phyloP scores from a whole-genome alignment of 1,140 invertebrate genomes.

The Apocrypta bakeri region DNA sequence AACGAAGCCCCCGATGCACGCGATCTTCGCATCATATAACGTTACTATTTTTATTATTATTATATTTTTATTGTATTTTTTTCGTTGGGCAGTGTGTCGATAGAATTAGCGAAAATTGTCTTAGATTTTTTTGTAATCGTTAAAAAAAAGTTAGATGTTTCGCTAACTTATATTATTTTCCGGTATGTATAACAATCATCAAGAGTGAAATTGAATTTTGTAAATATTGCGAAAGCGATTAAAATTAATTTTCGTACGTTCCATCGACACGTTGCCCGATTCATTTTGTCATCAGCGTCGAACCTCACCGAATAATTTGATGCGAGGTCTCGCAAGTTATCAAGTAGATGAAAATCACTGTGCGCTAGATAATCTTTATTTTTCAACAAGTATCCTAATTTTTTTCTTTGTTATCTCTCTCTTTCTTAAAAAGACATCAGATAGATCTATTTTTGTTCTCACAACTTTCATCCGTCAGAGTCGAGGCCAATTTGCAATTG shows the following conservation, averaged over 20 bases:
- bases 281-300: slow-evolving; percentile 4
- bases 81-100: slow-evolving; percentile 30
- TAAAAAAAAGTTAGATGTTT: not conserved
- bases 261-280: slow-evolving; percentile 29
- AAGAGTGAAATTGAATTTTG: not conserved
- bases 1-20: slow-evolving; percentile 13
- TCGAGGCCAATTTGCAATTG: slow-evolving; percentile 8
- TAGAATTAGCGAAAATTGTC: not conserved
- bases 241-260: slow-evolving; percentile 19
- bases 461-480: not conserved
- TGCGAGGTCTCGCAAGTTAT: slow-evolving; percentile 9
- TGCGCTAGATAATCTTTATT: slow-evolving; percentile 14
- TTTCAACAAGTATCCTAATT: too few relatives aligned
- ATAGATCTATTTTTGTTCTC: not conserved
- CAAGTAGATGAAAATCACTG: slow-evolving; percentile 13
- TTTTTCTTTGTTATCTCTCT: too few relatives aligned
- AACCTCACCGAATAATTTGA: slow-evolving; percentile 6
- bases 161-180: not conserved
- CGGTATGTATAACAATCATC: not conserved
- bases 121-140: not conserved
- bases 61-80: slow-evolving; percentile 25
- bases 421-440: too few relatives aligned
- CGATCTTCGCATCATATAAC: slow-evolving; percentile 38
- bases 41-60: slow-evolving; percentile 30
- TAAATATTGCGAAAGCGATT: not conserved